Percentiles rank a stretch among this genome's conserved stretches.
These are phyloP conservation scores for Bombus superbus DNA, from an alignment of 1,140 invertebrate genomes.

Conservation along the genomic window DNA sequence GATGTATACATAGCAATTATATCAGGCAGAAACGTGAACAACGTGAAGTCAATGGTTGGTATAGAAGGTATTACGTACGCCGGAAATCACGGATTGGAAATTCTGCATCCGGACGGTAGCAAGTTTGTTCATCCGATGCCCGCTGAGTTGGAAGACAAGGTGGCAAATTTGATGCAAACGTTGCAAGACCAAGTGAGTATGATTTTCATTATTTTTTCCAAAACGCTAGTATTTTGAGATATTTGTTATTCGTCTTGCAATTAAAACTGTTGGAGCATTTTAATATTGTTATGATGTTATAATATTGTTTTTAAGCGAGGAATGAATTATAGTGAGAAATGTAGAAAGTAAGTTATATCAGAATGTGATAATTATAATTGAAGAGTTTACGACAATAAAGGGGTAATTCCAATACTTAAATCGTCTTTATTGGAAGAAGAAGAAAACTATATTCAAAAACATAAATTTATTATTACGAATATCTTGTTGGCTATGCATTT, in stretches of 20 bases:
- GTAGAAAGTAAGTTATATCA: no score
- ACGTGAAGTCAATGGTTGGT: constrained; percentile 95
- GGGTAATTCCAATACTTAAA: no score
- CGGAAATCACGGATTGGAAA: constrained; percentile 95
- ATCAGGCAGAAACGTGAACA: constrained; percentile 93
- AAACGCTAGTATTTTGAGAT: not conserved
- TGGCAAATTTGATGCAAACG: constrained; percentile 89
- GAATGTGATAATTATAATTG: no score
- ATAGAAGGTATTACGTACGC: constrained; percentile 95
- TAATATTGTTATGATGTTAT: not conserved
- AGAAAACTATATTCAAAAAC: no score
- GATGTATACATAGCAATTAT: constrained; percentile 95
- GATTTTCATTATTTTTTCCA: constrained; percentile 46
- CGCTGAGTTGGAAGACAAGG: constrained; percentile 91
- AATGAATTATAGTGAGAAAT: no score
- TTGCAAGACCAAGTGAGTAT: constrained; percentile 89
- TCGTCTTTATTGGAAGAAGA: no score
- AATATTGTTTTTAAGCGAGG: no score
- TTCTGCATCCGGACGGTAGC: constrained; percentile 94
- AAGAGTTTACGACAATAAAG: no score
- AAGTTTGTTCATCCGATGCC: constrained; percentile 96
- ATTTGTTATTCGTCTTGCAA: not conserved
- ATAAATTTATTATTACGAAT: no score
- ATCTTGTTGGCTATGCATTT: no score
- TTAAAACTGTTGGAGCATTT: not conserved